phyloP scores from a whole-genome alignment of 2,113 vertebrate species.

The Rhinoptilus africanus region DNA sequence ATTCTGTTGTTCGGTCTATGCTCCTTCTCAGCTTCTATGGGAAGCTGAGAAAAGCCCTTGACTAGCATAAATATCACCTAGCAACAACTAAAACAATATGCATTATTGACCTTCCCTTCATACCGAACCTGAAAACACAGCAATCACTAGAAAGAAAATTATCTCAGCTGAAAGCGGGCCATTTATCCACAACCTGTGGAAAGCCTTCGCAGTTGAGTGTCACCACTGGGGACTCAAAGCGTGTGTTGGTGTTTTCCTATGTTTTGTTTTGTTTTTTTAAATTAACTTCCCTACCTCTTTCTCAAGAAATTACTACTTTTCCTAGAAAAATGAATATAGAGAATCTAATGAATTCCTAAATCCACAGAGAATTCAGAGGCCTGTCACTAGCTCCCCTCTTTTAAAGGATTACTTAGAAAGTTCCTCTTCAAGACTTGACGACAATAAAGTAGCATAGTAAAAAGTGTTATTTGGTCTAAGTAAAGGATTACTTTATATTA shows the following conservation, averaged over 20 bases:
- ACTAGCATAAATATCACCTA: neutral
- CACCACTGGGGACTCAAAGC: neutral
- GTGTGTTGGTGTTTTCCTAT: accelerated
- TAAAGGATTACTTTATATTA: neutral
- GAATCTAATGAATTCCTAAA: neutral
- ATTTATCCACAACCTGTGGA: accelerated
- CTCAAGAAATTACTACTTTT: neutral
- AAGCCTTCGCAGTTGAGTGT: neutral
- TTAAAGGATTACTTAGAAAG: neutral
- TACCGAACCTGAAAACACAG: neutral
- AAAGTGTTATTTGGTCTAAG: neutral
- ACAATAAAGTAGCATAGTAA: neutral
- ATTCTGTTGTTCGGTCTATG: neutral
- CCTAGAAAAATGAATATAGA: neutral
- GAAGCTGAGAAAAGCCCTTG: neutral
- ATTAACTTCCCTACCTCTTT: neutral
- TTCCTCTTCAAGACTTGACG: neutral
- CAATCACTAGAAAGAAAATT: neutral
- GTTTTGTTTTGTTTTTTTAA: neutral
- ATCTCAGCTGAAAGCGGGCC: neutral
- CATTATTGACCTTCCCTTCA: neutral
- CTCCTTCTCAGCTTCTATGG: neutral
- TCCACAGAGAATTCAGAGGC: neutral
- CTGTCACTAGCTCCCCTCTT: neutral
- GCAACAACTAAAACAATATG: neutral